Evolutionary conservation across 2,113 vertebrate genomes (phyloP), one percentile per base, ranked within the genome.

Genomic region (Neoarius graeffei): DNA sequence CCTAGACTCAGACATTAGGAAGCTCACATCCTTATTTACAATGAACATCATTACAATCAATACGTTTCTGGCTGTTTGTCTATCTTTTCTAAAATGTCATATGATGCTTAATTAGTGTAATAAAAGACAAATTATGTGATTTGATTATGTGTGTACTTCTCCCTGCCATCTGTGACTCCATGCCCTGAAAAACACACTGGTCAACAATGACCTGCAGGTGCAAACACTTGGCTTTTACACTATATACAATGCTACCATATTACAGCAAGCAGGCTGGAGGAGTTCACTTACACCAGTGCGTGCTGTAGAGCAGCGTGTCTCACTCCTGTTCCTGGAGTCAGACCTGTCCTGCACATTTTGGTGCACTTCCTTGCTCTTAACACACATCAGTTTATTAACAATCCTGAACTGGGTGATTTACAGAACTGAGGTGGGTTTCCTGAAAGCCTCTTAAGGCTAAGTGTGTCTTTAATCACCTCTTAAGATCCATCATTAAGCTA

Each of bases 11-110:
- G 76, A 81, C 81, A 80, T 85, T 42, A 66, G 87, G 85, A 88
- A 90, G 87, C 76, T 67, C 87, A 74, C 64, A 62, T 85, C 27
- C 66, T 57, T 90, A 88, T 90, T 89, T 89, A 90, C 89, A 87
- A 15, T 71, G 57, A 71, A 79, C 73, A 83, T 69, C 23, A 85
- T 79, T 79, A 74, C 59, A 56, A 86, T 57, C 35, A 56, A 83
- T 83, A 89, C 83, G 87, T 87, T 87, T 85, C 62, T 77, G 50
- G 86, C 35, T 57, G 42, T 86, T 56, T 84, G 35, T 67, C 17
- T 19, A 86, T 62, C 74, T 85, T 84, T 88, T 82, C 84, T 83
- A 74, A 71, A 35, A 84, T 62, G 54, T 73, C 57, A 71, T 79
- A 80, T 56, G 42, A 57, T 85, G 81, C 13, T 62, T 19, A 74